Base-by-base conservation (phyloP, 2,888 invertebrate species). In the Tupiocoris notatus region DNA sequence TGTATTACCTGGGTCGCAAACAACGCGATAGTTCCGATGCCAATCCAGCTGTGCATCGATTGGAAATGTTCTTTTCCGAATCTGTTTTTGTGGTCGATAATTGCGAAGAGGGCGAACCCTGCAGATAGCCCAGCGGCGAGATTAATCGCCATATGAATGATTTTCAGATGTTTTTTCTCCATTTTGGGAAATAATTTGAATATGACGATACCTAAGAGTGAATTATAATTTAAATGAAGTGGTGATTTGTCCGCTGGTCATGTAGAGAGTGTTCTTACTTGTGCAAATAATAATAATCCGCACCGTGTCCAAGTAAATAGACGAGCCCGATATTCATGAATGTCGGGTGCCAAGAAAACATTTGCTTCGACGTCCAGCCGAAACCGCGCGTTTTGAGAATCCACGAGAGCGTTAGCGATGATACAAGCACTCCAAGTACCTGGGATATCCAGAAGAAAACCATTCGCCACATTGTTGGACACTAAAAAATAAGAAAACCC, bases 311-410 rank as follows among this genome's bases (percentile, higher is more conserved):
- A 84, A 92, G 93, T 12, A 94, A 84, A 84, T 91, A 92, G 59
- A 95, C 87, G 83, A 94, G 86, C 24, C 92, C 93, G 79, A 93
- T 86, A n/a, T 90, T 87, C 94, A 95, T 93, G 70, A 94, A 87
- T 3, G 94, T 85, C 0, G 95, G 95, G 85, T 95, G 95, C 89
- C 93, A 95, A 84, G 94, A 93, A 82, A 95, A 95, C 83, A 93
- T 87, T 21, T 86, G 83, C 0, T 75, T 80, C 23, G 87, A 87
- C 1, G 85, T 85, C 89, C 93, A 93, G 0, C 88, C 87, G 80
- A 92, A 88, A 9, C 87, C 88, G 62, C 87, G 74, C 81, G 84
- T 88, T 58, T 86, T 83, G 0, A 87, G 84, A 81, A 88, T 86
- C 92, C 92, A 92, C 63, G 89, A 84, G 0, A 87, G 84, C n/a